Conservation (phyloP, 2,797 vertebrate genomes). For the Neosalanx taihuensis region DNA sequence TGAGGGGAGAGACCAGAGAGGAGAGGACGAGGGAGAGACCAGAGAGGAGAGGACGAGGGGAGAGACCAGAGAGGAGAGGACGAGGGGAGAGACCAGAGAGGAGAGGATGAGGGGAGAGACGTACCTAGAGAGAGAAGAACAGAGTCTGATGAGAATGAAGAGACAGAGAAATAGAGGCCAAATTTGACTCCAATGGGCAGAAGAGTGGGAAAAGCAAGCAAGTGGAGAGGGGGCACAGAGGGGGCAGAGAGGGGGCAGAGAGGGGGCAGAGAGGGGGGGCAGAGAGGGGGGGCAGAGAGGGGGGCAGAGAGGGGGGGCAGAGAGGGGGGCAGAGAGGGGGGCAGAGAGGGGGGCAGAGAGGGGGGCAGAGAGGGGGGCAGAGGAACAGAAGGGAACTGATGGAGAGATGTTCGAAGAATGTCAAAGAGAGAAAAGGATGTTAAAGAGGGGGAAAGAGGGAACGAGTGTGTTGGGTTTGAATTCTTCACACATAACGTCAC, state of each 20-base stretch:
- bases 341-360: slow-evolving; percentile 8
- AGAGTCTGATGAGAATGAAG: slow-evolving; percentile 27
- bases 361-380: slow-evolving; percentile 1
- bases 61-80: no score
- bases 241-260: not conserved
- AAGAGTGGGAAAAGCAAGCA: not conserved
- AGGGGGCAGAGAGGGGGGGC: slow-evolving; percentile 9
- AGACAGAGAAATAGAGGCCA: slow-evolving; percentile 14
- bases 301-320: no score
- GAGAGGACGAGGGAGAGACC: no score
- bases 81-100: no score
- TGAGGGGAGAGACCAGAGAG: no score
- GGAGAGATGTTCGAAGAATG: not conserved
- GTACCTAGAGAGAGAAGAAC: not conserved
- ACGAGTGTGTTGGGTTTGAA: slow-evolving; percentile 55
- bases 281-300: not conserved
- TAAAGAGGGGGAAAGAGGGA: slow-evolving; percentile 14
- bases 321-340: slow-evolving; percentile 4
- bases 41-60: no score
- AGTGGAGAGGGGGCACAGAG: not conserved
- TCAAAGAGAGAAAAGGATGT: slow-evolving; percentile 8
- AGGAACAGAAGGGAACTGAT: not conserved
- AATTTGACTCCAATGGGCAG: not conserved
- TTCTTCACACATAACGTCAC: slow-evolving; percentile 76
- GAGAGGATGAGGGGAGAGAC: no score